Conservation (phyloP, 1,140 invertebrate species). For the Metaphire vulgaris region DNA sequence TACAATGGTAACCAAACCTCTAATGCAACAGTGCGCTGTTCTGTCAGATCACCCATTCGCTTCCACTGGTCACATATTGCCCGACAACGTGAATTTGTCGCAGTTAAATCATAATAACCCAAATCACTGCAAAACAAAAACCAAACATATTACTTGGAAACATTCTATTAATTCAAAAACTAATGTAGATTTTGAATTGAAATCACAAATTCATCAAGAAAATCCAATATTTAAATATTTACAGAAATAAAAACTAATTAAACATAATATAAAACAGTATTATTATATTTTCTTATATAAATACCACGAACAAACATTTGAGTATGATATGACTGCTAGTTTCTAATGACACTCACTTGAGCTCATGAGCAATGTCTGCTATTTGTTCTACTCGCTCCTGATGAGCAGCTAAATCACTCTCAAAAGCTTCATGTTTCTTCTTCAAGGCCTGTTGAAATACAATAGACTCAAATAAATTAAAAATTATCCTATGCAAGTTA, state of each 20-base stretch:
- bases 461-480: too few species aligned
- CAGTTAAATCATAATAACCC: slow-evolving; percentile 90
- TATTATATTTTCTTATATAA: too few species aligned
- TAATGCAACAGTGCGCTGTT: slow-evolving; percentile 79
- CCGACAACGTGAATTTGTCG: slow-evolving; percentile 90
- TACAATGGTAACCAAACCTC: too few species aligned
- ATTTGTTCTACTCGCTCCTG: slow-evolving; percentile 99
- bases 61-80: slow-evolving; percentile 62
- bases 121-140: slow-evolving; percentile 63
- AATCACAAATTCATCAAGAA: background rate
- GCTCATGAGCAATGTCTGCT: slow-evolving; percentile 95
- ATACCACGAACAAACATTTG: too few species aligned
- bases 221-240: background rate
- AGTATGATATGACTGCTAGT: too few species aligned
- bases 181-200: background rate
- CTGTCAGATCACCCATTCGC: slow-evolving; percentile 82
- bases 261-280: too few species aligned
- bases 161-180: background rate
- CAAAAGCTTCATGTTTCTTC: slow-evolving; percentile 99
- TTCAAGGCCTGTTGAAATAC: slow-evolving; percentile 72
- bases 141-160: background rate
- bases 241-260: background rate
- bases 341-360: slow-evolving; percentile 68
- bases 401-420: slow-evolving; percentile 88
- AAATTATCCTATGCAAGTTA: too few species aligned